Evolutionary conservation across 2,113 vertebrate genomes (phyloP).

Genomic region (Fregetta grallaria): DNA sequence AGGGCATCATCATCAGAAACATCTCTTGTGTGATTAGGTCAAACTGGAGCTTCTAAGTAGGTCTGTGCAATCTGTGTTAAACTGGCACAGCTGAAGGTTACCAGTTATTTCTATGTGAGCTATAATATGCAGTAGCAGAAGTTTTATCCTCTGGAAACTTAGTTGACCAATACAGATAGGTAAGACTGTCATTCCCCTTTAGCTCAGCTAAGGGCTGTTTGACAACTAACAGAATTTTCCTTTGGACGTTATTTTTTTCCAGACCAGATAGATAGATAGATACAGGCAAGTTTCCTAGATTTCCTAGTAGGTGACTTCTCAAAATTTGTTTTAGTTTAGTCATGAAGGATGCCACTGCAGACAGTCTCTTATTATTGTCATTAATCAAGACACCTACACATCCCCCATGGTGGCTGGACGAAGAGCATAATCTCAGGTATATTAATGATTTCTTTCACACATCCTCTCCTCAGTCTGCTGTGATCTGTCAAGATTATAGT

Average conservation of each 20-base stretch:
- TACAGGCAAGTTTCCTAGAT: not conserved
- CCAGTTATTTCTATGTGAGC: not conserved
- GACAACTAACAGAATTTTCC: not conserved
- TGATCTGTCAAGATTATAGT: not conserved
- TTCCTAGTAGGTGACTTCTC: not conserved
- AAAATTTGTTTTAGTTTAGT: not conserved
- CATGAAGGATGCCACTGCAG: not conserved
- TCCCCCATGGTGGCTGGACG: not conserved
- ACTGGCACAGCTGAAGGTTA: not conserved
- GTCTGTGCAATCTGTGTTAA: not conserved
- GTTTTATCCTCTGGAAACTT: not conserved
- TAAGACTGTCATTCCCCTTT: not conserved
- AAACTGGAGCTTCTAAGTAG: not conserved
- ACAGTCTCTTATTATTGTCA: not conserved
- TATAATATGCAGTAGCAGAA: not conserved
- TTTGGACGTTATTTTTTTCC: not conserved
- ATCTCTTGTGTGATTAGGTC: not conserved
- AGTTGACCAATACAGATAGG: not conserved
- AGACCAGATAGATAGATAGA: not conserved
- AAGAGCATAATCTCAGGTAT: not conserved
- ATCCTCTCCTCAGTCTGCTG: not conserved
- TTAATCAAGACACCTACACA: not conserved
- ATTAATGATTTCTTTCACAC: not conserved
- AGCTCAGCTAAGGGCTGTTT: not conserved
- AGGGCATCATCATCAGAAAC: not conserved